Percentiles rank a stretch among this genome's conserved stretches.
Evolutionary conservation across 2,797 vertebrate genomes (phyloP).

Genomic region (Sitta carolinensis): DNA sequence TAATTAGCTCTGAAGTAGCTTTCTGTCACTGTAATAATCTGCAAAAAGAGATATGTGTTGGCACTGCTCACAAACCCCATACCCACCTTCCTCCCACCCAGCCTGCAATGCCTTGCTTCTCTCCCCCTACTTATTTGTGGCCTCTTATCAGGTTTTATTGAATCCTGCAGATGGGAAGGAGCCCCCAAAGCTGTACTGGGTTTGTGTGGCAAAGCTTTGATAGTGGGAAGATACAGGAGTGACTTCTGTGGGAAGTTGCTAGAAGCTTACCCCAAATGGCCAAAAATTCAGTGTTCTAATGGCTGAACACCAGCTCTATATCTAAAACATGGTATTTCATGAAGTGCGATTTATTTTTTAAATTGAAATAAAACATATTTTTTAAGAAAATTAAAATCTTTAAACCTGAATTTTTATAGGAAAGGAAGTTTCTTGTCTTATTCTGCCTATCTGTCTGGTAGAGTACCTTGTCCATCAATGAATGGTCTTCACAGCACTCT

Average conservation of each 20-base stretch:
- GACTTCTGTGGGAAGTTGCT: background rate
- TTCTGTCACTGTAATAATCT: constrained; percentile 63
- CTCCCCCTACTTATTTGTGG: background rate
- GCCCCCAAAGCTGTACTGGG: background rate
- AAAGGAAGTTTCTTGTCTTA: background rate
- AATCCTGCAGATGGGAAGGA: background rate
- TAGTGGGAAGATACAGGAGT: background rate
- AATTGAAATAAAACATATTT: background rate
- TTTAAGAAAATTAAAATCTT: background rate
- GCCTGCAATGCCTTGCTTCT: background rate
- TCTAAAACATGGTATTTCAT: background rate
- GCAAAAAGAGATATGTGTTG: background rate
- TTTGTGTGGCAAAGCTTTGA: background rate
- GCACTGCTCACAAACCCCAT: constrained; percentile 1
- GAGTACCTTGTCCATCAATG: background rate
- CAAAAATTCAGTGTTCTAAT: background rate
- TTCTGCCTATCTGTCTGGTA: background rate
- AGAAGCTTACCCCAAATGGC: background rate
- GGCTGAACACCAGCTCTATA: background rate
- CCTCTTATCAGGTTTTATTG: background rate
- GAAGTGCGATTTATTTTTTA: background rate
- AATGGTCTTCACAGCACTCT: background rate
- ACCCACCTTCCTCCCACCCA: background rate
- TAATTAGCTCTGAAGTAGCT: constrained; percentile 70
- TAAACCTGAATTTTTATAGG: background rate